These are phyloP conservation scores for Spialia ferax DNA, from an alignment of 2,888 invertebrate genomes.

Conservation along the genomic window DNA sequence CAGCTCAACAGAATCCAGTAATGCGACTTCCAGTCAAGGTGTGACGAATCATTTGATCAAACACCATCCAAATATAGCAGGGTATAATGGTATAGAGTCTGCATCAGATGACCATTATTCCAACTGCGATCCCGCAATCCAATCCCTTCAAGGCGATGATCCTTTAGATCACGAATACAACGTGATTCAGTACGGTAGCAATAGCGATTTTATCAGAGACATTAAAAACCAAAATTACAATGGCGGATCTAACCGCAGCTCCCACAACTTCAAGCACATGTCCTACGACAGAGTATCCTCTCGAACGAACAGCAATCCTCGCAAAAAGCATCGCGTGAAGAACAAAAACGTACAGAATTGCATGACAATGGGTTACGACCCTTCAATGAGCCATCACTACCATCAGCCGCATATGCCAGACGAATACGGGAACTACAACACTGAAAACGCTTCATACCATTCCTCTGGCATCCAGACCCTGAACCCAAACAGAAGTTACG, in stretches of 20 bases:
- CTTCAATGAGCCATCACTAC: constrained; percentile 79
- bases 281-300: constrained; percentile 82
- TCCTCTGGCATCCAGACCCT: constrained; percentile 82
- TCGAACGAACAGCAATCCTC: constrained; percentile 83
- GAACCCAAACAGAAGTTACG: constrained; percentile 84
- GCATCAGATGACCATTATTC: constrained; percentile 84
- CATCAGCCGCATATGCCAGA: constrained; percentile 84
- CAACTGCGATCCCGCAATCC: constrained; percentile 82
- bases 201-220: constrained; percentile 80
- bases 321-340: constrained; percentile 81
- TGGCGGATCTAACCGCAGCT: constrained; percentile 78
- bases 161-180: constrained; percentile 84
- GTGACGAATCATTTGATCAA: constrained; percentile 83
- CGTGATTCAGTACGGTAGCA: constrained; percentile 83
- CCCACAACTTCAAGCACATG: constrained; percentile 84
- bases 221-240: constrained; percentile 86
- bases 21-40: constrained; percentile 82
- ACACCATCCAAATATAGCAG: constrained; percentile 76
- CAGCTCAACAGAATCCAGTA: constrained; percentile 83
- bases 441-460: constrained; percentile 82
- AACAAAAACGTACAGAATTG: constrained; percentile 85
- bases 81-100: constrained; percentile 81
- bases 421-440: constrained; percentile 78
- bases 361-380: constrained; percentile 88
- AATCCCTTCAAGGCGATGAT: constrained; percentile 81